Evolutionary conservation across 2,113 vertebrate species (phyloP).

Genomic region (Hiodon tergisus): DNA sequence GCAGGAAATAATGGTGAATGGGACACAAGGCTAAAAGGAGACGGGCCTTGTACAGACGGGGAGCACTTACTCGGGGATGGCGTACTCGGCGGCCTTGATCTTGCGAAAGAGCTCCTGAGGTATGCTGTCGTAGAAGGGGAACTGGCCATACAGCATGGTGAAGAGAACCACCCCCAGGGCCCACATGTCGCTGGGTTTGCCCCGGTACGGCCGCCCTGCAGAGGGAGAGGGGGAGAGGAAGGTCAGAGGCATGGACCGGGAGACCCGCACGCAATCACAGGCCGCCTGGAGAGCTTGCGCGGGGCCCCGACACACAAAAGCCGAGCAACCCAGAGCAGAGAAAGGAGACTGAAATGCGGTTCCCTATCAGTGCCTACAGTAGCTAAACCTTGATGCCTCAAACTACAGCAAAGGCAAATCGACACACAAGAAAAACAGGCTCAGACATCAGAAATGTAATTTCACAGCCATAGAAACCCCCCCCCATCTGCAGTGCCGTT

Average conservation of each 20-base stretch:
- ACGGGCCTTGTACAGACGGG: no score
- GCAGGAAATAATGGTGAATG: not conserved
- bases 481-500: no score
- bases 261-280: no score
- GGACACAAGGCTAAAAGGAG: not conserved
- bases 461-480: no score
- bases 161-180: slow-evolving; percentile 94
- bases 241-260: no score
- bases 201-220: slow-evolving; percentile 88
- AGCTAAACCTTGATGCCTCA: no score
- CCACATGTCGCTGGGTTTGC: slow-evolving; percentile 99
- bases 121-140: slow-evolving; percentile 98
- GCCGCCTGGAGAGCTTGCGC: no score
- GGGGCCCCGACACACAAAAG: no score
- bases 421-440: no score
- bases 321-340: not conserved
- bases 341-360: not conserved
- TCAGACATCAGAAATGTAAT: no score
- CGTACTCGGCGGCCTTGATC: slow-evolving; percentile 97
- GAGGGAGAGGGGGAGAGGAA: slow-evolving; percentile 18
- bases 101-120: slow-evolving; percentile 99
- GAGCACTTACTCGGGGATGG: slow-evolving; percentile 92
- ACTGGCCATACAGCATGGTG: slow-evolving; percentile 98
- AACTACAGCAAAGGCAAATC: no score
- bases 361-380: no score